phyloP scores from a whole-genome alignment of 2,113 vertebrate species.

The Corythoichthys intestinalis region DNA sequence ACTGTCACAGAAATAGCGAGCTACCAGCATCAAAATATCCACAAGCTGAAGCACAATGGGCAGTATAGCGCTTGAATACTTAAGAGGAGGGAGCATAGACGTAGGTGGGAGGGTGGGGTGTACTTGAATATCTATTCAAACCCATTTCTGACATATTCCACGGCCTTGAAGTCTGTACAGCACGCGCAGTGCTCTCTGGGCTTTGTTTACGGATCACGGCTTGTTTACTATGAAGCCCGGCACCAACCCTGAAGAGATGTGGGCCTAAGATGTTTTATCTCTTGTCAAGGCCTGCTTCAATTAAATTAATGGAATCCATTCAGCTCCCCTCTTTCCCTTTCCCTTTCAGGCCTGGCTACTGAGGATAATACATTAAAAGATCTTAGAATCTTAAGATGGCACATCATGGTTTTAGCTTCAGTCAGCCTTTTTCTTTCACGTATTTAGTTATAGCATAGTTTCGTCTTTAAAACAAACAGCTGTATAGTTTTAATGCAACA shows the following conservation, averaged over 20 bases:
- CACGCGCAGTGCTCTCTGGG: slow-evolving; percentile 68
- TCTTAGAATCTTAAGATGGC: slow-evolving; percentile 96
- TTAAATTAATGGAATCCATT: slow-evolving; percentile 99
- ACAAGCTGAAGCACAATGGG: slow-evolving; percentile 66
- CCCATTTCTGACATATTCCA: slow-evolving; percentile 78
- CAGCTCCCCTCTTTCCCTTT: slow-evolving; percentile 79
- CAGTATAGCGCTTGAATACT: slow-evolving; percentile 63
- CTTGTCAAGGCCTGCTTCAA: slow-evolving; percentile 93
- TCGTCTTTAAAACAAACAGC: background rate
- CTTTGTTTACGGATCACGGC: slow-evolving; percentile 83
- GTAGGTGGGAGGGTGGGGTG: slow-evolving; percentile 25
- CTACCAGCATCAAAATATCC: slow-evolving; percentile 71
- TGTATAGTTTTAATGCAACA: background rate
- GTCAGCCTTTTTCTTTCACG: slow-evolving; percentile 69
- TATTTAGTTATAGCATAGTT: background rate
- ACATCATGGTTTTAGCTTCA: slow-evolving; percentile 87
- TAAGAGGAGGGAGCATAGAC: slow-evolving; percentile 34
- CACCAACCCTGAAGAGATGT: slow-evolving; percentile 84
- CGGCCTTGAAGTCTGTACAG: slow-evolving; percentile 85
- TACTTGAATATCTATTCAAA: slow-evolving; percentile 80
- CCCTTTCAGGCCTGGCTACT: slow-evolving; percentile 84
- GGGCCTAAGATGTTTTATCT: slow-evolving; percentile 94
- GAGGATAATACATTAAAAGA: slow-evolving; percentile 97
- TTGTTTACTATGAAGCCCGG: slow-evolving; percentile 87
- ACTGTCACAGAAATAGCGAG: slow-evolving; percentile 59